These are phyloP conservation scores for Cyprinella venusta DNA, from an alignment of 2,797 vertebrate species.

Conservation along the genomic window DNA sequence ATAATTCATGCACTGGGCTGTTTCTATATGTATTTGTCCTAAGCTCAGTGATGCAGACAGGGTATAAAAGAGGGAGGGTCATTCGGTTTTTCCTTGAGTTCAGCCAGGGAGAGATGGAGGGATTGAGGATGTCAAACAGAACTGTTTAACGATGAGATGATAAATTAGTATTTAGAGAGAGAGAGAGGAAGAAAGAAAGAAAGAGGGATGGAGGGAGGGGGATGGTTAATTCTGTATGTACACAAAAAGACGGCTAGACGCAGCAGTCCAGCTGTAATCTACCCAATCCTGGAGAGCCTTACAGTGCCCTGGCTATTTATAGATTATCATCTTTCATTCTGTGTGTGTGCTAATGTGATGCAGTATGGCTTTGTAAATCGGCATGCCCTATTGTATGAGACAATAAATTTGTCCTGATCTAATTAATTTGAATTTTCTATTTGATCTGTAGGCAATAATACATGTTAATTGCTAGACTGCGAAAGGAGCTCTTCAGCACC, in stretches of 20 bases:
- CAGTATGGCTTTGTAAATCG: constrained; percentile 18
- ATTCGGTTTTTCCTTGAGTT: constrained; percentile 66
- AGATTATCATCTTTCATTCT: constrained; percentile 53
- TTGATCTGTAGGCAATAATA: constrained; percentile 32
- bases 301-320: constrained; percentile 65
- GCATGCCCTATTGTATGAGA: constrained; percentile 2
- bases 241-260: constrained; percentile 57
- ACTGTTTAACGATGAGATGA: constrained; percentile 63
- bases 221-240: constrained; percentile 47
- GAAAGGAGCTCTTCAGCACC: constrained; percentile 7
- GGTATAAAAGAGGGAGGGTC: constrained; percentile 49
- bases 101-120: constrained; percentile 56
- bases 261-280: constrained; percentile 68
- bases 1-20: constrained; percentile 61
- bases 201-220: constrained; percentile 25
- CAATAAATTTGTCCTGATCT: constrained; percentile 34
- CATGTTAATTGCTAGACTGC: constrained; percentile 50
- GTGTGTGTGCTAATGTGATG: constrained; percentile 31
- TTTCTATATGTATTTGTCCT: constrained; percentile 59
- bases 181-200: constrained; percentile 1
- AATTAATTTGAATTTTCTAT: constrained; percentile 25
- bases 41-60: constrained; percentile 60
- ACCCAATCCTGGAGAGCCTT: constrained; percentile 55
- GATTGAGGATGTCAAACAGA: constrained; percentile 65
- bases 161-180: constrained; percentile 66